Evolutionary conservation across 2,888 invertebrate genomes (phyloP).

Genomic region (Tachina grossa): DNA sequence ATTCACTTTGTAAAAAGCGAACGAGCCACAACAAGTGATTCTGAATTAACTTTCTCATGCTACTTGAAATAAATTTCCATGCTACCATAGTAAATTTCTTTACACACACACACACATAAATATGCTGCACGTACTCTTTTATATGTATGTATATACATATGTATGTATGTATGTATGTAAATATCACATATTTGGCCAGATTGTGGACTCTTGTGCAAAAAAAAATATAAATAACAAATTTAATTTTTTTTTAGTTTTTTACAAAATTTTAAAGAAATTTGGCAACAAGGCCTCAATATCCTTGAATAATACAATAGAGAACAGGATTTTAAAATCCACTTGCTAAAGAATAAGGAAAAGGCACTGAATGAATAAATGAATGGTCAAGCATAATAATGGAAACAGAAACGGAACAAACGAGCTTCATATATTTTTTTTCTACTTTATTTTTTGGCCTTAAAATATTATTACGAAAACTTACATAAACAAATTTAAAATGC

Average conservation of each 20-base stretch:
- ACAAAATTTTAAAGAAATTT: conserved; percentile 64
- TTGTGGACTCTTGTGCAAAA: conserved; percentile 43
- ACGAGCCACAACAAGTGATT: no score
- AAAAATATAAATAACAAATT: conserved; percentile 10
- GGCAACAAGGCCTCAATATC: conserved; percentile 58
- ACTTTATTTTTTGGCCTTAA: neutral
- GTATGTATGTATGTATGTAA: neutral
- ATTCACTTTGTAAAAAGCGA: no score
- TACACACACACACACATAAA: conserved; percentile 3
- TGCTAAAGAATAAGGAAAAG: conserved; percentile 24
- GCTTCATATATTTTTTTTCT: neutral
- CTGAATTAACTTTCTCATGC: neutral
- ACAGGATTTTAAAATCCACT: conserved; percentile 64
- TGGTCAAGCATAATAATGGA: conserved; percentile 67
- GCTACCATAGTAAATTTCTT: conserved; percentile 49
- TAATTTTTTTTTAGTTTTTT: conserved; percentile 55
- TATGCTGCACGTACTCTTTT: neutral
- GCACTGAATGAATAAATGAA: conserved; percentile 28
- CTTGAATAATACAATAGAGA: conserved; percentile 42
- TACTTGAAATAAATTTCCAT: conserved; percentile 26
- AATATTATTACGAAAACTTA: conserved; percentile 5
- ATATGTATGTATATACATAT: neutral
- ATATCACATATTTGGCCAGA: conserved; percentile 15
- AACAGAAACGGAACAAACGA: conserved; percentile 11
- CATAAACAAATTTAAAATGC: conserved; percentile 63